Conservation (phyloP, 2,113 vertebrate genomes). For the Cyphomyrus plagiostoma region DNA sequence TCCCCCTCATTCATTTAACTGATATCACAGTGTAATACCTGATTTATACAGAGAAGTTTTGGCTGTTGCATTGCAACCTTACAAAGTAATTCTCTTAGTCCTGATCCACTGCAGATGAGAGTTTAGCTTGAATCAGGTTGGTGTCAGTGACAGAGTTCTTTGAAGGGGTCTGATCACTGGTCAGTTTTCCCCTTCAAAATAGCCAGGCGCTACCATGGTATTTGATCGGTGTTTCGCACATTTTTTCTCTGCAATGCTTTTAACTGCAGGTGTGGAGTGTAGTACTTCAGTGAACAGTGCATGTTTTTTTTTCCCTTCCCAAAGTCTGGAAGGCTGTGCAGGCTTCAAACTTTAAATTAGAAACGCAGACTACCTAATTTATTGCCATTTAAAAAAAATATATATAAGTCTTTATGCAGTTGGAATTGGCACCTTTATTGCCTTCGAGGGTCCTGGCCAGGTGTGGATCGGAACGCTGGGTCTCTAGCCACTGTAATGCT, state of each 20-base stretch:
- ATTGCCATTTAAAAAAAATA: background rate
- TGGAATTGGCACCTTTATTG: background rate
- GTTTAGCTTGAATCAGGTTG: constrained; percentile 25
- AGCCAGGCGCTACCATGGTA: constrained; percentile 42
- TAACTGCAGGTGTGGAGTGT: background rate
- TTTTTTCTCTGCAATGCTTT: background rate
- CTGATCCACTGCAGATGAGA: constrained; percentile 23
- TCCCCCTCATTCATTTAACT: constrained; percentile 33
- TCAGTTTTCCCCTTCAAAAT: constrained; percentile 47
- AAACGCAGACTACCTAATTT: background rate
- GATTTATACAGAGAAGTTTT: background rate
- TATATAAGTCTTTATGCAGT: background rate
- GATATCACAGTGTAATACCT: constrained; percentile 18
- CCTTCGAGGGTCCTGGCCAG: background rate
- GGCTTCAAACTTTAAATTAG: background rate
- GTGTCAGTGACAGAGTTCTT: constrained; percentile 34
- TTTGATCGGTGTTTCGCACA: constrained; percentile 1
- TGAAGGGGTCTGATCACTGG: constrained; percentile 44
- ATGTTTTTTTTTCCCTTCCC: background rate
- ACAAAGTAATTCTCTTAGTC: background rate
- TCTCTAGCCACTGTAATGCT: background rate
- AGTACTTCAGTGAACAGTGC: background rate
- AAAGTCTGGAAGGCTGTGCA: background rate
- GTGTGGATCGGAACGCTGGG: background rate
- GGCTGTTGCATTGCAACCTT: constrained; percentile 1